These are phyloP conservation scores for Lepidotrigona ventralis DNA, from an alignment of 1,140 invertebrate genomes.

Conservation along the genomic window DNA sequence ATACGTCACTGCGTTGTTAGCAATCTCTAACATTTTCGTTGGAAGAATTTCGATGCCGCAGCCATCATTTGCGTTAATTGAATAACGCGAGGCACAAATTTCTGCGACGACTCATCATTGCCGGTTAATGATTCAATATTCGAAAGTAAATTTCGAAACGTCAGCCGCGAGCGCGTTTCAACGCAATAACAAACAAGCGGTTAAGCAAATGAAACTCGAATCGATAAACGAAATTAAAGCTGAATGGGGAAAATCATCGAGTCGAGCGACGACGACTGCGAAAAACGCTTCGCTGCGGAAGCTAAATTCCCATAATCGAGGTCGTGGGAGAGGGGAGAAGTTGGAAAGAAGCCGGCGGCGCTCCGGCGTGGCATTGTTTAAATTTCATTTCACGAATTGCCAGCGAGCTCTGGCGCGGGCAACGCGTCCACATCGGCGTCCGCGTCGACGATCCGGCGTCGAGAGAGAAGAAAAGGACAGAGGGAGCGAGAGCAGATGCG, in stretches of 20 bases:
- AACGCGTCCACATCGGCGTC: conserved; percentile 1
- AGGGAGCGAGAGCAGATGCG: conserved; percentile 12
- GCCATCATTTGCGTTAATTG: no score
- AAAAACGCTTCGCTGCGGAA: background rate
- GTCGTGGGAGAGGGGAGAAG: background rate
- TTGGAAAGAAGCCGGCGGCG: background rate
- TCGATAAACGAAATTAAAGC: background rate
- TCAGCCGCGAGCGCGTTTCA: no score
- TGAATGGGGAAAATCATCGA: background rate
- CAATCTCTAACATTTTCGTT: background rate
- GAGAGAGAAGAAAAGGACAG: background rate
- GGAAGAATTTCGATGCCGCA: no score
- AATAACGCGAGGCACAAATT: no score
- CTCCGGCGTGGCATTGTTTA: conserved; percentile 63
- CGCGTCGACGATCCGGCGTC: background rate
- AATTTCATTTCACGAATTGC: conserved; percentile 70
- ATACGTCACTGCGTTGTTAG: no score
- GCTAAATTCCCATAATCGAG: background rate
- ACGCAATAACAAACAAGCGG: background rate
- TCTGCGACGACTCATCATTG: no score
- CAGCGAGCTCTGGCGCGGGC: background rate
- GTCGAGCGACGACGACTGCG: background rate
- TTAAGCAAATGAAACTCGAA: background rate
- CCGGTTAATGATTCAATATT: no score
- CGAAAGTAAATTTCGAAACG: no score